Percentiles rank a stretch among this genome's conserved stretches.
Evolutionary conservation across 2,797 vertebrate species (phyloP).

Genomic region (Sebastes ruberrimus): DNA sequence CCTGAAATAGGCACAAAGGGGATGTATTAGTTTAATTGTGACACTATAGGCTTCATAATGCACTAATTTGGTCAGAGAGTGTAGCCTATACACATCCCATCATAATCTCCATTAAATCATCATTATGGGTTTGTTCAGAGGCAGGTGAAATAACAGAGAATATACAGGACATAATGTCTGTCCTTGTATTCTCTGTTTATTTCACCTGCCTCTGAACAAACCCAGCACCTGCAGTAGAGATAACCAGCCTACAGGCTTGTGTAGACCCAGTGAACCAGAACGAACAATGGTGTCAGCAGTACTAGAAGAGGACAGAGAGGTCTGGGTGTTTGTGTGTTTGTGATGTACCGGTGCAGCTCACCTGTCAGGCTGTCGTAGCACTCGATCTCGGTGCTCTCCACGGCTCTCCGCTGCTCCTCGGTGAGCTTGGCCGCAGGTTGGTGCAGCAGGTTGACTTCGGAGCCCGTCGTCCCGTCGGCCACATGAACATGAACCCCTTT

Average conservation of each 20-base stretch:
- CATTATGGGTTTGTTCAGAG: not conserved
- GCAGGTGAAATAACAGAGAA: no score
- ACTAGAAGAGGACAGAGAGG: not conserved
- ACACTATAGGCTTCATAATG: not conserved
- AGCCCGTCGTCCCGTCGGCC: slow-evolving; percentile 80
- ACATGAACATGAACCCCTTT: slow-evolving; percentile 87
- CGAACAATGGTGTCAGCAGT: slow-evolving; percentile 37
- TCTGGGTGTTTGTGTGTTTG: not conserved
- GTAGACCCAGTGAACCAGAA: slow-evolving; percentile 57
- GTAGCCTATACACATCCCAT: not conserved
- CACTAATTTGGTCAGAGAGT: not conserved
- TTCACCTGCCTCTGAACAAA: not conserved
- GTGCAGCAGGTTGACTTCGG: slow-evolving; percentile 84
- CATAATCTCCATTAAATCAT: not conserved
- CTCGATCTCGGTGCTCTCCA: slow-evolving; percentile 93
- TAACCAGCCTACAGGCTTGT: not conserved
- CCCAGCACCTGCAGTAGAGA: slow-evolving; percentile 10
- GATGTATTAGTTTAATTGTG: not conserved
- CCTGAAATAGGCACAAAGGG: not conserved
- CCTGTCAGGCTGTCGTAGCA: slow-evolving; percentile 95
- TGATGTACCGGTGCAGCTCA: slow-evolving; percentile 61
- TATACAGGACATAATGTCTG: no score
- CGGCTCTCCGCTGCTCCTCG: slow-evolving; percentile 89
- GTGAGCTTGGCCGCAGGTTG: slow-evolving; percentile 82
- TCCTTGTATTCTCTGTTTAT: not conserved